Conservation (phyloP, 2,888 invertebrate genomes). For the Kuschelorhynchus macadamiae region DNA sequence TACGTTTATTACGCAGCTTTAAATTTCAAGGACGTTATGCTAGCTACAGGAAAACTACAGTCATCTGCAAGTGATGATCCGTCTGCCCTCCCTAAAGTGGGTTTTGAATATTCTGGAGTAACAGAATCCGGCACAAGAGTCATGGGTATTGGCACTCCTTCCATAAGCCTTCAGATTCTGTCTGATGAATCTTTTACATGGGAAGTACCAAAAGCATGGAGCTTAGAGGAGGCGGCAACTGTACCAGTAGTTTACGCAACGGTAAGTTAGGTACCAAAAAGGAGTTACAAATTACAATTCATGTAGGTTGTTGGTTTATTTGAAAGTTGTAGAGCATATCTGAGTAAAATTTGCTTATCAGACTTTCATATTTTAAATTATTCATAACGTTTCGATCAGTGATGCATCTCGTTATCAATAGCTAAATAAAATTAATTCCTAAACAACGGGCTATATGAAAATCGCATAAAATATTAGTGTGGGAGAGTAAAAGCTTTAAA, state of each 20-base stretch:
- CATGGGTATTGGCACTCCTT: constrained; percentile 72
- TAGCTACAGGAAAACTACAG: constrained; percentile 93
- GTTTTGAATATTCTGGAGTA: constrained; percentile 83
- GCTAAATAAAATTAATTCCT: too few species aligned
- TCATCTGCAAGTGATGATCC: constrained; percentile 92
- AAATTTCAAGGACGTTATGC: constrained; percentile 97
- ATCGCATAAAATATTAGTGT: too few species aligned
- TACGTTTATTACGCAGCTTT: constrained; percentile 87
- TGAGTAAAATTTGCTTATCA: too few species aligned
- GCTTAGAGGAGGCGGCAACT: constrained; percentile 76
- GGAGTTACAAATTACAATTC: too few species aligned
- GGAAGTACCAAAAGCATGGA: constrained; percentile 72
- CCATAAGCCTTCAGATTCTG: constrained; percentile 63
- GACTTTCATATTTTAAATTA: too few species aligned
- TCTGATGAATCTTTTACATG: constrained; percentile 70
- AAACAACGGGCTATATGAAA: too few species aligned
- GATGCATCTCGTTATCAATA: too few species aligned
- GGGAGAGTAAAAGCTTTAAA: too few species aligned
- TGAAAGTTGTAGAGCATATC: too few species aligned
- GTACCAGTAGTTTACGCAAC: constrained; percentile 77
- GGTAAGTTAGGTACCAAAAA: constrained; percentile 63
- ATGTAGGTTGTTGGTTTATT: too few species aligned
- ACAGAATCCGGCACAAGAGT: constrained; percentile 63
- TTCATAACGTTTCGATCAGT: too few species aligned
- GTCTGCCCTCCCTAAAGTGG: constrained; percentile 87